phyloP scores from a whole-genome alignment of 64 coral and sea anemone genomes.

The Stichodactyla helianthus region DNA sequence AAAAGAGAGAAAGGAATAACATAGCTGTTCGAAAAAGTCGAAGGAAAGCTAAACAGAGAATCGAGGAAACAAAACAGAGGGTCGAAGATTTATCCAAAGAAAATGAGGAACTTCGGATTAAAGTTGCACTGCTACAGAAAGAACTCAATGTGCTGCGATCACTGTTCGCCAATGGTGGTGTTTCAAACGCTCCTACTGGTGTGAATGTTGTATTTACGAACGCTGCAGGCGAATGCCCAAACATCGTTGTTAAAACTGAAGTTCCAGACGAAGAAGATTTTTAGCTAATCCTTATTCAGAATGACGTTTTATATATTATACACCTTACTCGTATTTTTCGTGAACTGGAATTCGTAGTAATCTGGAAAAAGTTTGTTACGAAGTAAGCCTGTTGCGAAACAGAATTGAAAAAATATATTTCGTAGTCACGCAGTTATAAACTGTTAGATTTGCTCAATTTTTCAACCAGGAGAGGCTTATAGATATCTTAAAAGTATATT shows the following conservation, averaged over 20 bases:
- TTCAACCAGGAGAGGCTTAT: neutral
- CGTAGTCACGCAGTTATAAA: neutral
- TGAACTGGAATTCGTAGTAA: too few relatives aligned
- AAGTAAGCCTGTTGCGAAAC: neutral
- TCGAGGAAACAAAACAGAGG: slow-evolving; percentile 84
- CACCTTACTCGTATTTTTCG: neutral
- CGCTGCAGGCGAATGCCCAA: neutral
- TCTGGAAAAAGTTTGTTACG: neutral
- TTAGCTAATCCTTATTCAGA: neutral
- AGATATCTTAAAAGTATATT: too few relatives aligned
- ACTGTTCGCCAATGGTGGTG: slow-evolving; percentile 86
- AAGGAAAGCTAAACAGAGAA: slow-evolving; percentile 88
- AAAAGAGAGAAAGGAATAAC: slow-evolving; percentile 91
- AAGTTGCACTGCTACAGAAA: slow-evolving; percentile 96
- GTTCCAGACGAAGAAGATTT: neutral
- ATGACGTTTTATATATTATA: neutral
- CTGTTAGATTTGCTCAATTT: neutral
- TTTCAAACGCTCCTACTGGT: slow-evolving; percentile 57
- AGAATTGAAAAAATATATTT: neutral
- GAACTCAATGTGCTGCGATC: slow-evolving; percentile 96
- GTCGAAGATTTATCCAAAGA: slow-evolving; percentile 75
- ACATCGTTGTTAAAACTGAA: slow-evolving; percentile 15
- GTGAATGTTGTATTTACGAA: slow-evolving; percentile 78
- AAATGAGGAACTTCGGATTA: slow-evolving; percentile 81
- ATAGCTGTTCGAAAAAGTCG: slow-evolving; percentile 95